Conservation (phyloP, 64 coral and sea anemone species). For the Acropora tenuis region DNA sequence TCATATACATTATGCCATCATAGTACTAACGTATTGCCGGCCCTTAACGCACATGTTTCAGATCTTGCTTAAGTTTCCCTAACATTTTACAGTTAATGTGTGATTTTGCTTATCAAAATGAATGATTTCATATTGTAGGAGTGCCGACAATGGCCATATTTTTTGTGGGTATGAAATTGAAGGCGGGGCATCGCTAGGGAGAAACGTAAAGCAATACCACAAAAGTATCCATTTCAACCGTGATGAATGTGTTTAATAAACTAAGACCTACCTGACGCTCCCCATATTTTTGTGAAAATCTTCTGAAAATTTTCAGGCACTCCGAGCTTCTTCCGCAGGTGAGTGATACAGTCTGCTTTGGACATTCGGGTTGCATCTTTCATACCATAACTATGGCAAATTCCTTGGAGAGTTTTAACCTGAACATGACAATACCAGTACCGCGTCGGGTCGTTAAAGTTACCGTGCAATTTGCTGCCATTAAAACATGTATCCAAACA, state of each 20-base stretch:
- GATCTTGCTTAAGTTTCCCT: too few relatives aligned
- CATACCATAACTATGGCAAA: background rate
- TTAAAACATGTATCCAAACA: too few relatives aligned
- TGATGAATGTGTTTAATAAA: background rate
- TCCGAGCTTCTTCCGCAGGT: conserved; percentile 25
- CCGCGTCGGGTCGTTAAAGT: too few relatives aligned
- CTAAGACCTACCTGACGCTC: conserved; percentile 33
- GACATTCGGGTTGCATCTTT: background rate
- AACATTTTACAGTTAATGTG: too few relatives aligned
- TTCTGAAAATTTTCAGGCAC: conserved; percentile 40
- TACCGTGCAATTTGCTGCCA: too few relatives aligned
- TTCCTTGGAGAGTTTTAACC: conserved; percentile 29
- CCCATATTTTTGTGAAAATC: conserved; percentile 61
- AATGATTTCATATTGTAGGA: too few relatives aligned
- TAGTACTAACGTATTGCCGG: too few relatives aligned
- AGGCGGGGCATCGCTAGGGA: background rate
- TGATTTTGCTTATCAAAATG: too few relatives aligned
- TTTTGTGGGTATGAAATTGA: background rate
- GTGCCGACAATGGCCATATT: too few relatives aligned
- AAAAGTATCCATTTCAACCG: background rate
- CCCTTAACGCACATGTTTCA: too few relatives aligned
- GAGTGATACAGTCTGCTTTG: background rate
- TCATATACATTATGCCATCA: too few relatives aligned
- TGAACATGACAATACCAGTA: background rate
- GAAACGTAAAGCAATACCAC: background rate